A percentile compares a stretch with the other conserved stretches of the same genome.
These are phyloP conservation scores for Nomada fucata DNA, from an alignment of 2,888 invertebrate genomes.

Conservation along the genomic window DNA sequence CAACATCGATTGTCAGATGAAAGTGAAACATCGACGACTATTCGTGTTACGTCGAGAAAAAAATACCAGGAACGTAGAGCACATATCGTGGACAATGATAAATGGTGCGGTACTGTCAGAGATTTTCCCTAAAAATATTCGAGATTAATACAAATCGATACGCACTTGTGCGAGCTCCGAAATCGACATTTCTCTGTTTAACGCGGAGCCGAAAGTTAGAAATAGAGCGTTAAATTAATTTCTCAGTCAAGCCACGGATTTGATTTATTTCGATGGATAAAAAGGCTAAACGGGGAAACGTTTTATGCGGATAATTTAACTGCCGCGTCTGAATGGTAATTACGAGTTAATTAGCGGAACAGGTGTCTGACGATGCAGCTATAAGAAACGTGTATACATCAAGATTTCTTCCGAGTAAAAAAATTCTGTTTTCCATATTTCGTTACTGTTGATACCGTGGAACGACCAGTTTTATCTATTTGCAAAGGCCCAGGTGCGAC, in stretches of 20 bases:
- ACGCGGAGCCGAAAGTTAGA: too few relatives aligned
- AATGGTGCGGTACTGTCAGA: neutral
- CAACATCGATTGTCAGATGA: conserved; percentile 18
- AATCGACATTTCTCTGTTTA: neutral
- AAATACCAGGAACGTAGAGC: neutral
- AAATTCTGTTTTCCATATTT: neutral
- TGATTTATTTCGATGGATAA: neutral
- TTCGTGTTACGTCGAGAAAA: neutral
- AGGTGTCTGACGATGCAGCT: neutral
- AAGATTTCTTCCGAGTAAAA: neutral
- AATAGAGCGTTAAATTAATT: too few relatives aligned
- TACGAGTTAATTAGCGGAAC: conserved; percentile 5
- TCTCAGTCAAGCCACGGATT: too few relatives aligned
- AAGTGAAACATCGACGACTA: neutral
- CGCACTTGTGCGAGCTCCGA: neutral
- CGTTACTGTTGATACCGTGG: conserved; percentile 1
- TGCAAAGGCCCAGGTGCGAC: too few relatives aligned
- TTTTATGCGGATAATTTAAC: neutral
- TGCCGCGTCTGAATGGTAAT: neutral
- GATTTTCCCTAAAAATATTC: neutral
- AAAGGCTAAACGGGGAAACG: neutral
- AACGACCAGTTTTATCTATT: neutral
- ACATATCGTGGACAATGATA: neutral
- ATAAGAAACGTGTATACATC: neutral
- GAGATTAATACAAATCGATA: neutral